These are phyloP conservation scores for Drosophila nr. perissopoda DNA, from an alignment of 2,888 invertebrate genomes.

Conservation along the genomic window DNA sequence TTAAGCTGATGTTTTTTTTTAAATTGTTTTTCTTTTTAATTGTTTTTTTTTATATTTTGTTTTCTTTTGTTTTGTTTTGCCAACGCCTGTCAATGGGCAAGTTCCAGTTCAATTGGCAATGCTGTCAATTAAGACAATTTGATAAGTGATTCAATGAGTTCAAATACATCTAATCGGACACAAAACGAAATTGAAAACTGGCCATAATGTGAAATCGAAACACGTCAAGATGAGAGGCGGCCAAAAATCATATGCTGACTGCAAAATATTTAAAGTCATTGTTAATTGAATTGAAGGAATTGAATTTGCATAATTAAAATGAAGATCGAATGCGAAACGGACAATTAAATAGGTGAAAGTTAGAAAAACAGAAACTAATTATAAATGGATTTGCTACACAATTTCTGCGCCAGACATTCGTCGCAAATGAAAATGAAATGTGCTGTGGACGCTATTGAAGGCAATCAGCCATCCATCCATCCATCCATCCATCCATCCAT, in stretches of 20 bases:
- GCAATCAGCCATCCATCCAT: not conserved
- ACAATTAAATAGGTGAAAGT: slow-evolving; percentile 44
- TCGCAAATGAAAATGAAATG: slow-evolving; percentile 55
- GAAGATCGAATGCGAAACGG: slow-evolving; percentile 6
- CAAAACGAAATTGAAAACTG: not conserved
- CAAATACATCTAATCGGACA: not conserved
- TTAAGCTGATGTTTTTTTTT: not conserved
- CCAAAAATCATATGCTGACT: no score
- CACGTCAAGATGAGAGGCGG: no score
- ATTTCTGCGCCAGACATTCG: slow-evolving; percentile 23
- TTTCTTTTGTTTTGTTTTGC: not conserved
- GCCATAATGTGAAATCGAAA: no score
- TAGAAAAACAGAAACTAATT: slow-evolving; percentile 19
- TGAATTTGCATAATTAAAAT: slow-evolving; percentile 45
- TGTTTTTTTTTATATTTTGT: not conserved
- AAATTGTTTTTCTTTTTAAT: not conserved
- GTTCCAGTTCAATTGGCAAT: not conserved
- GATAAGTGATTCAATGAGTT: not conserved
- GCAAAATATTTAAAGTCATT: no score
- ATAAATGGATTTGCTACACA: not conserved
- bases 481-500: not conserved
- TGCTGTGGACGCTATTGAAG: slow-evolving; percentile 26
- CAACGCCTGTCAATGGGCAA: not conserved
- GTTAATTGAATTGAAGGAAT: slow-evolving; percentile 38
- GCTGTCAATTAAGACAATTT: not conserved